Evolutionary conservation across 2,113 vertebrate genomes (phyloP), one percentile per base, ranked within the genome.

Genomic region (Melanerpes formicivorus): DNA sequence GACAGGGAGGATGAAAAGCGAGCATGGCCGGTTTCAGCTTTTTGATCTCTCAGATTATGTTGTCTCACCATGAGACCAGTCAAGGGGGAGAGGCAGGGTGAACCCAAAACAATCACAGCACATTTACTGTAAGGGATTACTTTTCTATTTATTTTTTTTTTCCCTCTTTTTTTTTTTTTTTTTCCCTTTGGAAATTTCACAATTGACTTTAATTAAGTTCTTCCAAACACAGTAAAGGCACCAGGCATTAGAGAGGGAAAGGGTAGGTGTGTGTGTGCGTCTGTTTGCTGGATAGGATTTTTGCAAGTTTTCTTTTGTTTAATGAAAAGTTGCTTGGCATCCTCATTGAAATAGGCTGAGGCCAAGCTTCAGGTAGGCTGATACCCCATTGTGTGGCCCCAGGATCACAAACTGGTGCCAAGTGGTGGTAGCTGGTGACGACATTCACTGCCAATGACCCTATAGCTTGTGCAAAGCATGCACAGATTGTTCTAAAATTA

Each of bases 181-280:
- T 46, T 17, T 19, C 37, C 74, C 75, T 52, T 82, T 95, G 64
- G 83, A 96, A 94, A 93, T 90, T 72, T 92, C 46, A 90, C 91
- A 34, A 62, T 27, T 58, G 34, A 76, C 88, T 95, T 96, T 95
- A 96, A 95, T 96, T 94, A 95, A 90, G 93, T 96, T 87, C 72
- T 89, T 84, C 85, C 84, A 87, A 93, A 60, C 76, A n/a, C 82
- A 69, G 69, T 62, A 73, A 84, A 63, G 1, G 10, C 76, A 66
- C 11, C 18, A 18, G 40, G 55, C 76, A 78, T 77, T 87, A 42
- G 63, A 80, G 48, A 90, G 56, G 34, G 46, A 26, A 40, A 19
- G 52, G 18, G 48, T 42, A 27, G 1, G 2, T 82, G 58, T 85
- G 58, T 6, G 58, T 0, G 0, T 0, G 1, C 3, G 4, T 40